Evolutionary conservation across 2,113 vertebrate genomes (phyloP).

Genomic region (Peromyscus maniculatus): DNA sequence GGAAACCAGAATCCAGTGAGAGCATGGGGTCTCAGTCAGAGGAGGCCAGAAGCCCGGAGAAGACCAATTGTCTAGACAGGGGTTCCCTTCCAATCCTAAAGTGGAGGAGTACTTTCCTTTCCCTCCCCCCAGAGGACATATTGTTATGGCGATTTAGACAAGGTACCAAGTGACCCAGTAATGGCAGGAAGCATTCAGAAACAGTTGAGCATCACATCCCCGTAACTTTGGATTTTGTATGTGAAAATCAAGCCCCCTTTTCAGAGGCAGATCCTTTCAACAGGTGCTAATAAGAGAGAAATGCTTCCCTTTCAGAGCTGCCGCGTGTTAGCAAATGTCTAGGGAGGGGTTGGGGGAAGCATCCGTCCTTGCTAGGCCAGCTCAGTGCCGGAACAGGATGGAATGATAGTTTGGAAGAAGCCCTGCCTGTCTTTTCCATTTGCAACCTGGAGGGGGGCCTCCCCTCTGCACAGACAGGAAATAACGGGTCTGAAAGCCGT

Average conservation of each 20-base stretch:
- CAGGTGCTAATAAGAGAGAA: slow-evolving; percentile 52
- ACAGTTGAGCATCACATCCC: slow-evolving; percentile 52
- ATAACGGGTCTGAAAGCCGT: slow-evolving; percentile 19
- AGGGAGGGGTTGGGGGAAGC: not conserved
- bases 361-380: not conserved
- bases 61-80: not conserved
- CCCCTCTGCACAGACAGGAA: not conserved
- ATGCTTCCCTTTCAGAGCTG: not conserved
- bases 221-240: slow-evolving; percentile 57
- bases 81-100: slow-evolving; percentile 1
- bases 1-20: not conserved
- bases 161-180: slow-evolving; percentile 62
- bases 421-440: slow-evolving; percentile 7
- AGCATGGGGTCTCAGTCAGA: not conserved
- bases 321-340: not conserved
- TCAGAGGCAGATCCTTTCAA: slow-evolving; percentile 10
- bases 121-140: slow-evolving; percentile 57
- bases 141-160: slow-evolving; percentile 64
- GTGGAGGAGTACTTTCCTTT: slow-evolving; percentile 57
- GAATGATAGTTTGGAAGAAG: not conserved
- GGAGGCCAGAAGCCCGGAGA: slow-evolving; percentile 4
- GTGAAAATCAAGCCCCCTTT: slow-evolving; percentile 45
- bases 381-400: not conserved
- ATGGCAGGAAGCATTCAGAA: slow-evolving; percentile 62
- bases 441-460: not conserved